A percentile compares a stretch with the other conserved stretches of the same genome.
phyloP scores from a whole-genome alignment of 2,113 vertebrate genomes.

The Hemicordylus capensis region DNA sequence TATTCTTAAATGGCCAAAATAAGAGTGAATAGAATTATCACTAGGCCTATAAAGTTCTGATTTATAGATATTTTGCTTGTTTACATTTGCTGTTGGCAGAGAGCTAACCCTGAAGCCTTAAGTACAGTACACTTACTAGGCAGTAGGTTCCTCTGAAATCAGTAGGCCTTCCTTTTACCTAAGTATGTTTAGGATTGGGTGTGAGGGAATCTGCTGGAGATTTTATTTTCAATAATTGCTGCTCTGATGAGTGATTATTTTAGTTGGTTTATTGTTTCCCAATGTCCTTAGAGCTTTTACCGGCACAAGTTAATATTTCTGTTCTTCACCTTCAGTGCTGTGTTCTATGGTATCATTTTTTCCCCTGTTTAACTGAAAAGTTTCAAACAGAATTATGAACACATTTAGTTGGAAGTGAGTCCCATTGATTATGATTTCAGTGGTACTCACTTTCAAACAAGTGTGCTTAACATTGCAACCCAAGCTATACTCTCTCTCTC shows the following conservation, averaged over 20 bases:
- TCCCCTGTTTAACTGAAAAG: background rate
- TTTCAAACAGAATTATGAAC: background rate
- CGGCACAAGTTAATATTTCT: conserved; percentile 2
- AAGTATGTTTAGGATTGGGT: no score
- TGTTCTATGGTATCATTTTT: background rate
- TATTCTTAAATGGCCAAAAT: background rate
- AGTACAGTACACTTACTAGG: background rate
- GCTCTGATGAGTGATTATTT: conserved; percentile 8
- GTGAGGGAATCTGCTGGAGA: background rate
- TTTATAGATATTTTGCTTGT: conserved; percentile 26
- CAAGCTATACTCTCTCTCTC: background rate
- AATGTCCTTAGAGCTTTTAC: background rate
- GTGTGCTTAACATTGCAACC: background rate
- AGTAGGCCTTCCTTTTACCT: background rate
- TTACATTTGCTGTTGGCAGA: background rate
- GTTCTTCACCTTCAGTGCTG: background rate
- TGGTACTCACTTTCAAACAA: background rate
- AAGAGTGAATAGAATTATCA: fast-evolving
- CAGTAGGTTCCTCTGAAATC: background rate
- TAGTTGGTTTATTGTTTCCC: background rate
- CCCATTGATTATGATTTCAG: background rate
- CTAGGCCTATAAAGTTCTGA: background rate
- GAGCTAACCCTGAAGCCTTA: background rate
- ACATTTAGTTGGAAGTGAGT: background rate
- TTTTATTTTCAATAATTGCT: conserved; percentile 14